Conservation (phyloP, 2,888 invertebrate species). For the Falcaria lacertinaria region DNA sequence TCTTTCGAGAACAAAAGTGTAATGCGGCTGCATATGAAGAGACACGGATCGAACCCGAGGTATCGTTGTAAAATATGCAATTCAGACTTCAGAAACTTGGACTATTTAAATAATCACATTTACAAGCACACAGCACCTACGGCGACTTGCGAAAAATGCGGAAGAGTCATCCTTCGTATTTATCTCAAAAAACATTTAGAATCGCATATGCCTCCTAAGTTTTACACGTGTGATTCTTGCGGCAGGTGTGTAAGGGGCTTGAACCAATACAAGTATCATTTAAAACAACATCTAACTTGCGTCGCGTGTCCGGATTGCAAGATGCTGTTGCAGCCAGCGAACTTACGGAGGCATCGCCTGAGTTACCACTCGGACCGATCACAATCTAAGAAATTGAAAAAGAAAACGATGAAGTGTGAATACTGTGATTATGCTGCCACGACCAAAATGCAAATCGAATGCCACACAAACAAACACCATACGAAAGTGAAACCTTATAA, state of each 20-base stretch:
- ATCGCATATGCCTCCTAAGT: not conserved
- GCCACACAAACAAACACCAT: constrained; percentile 22
- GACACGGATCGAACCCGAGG: constrained; percentile 8
- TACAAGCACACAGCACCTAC: constrained; percentile 16
- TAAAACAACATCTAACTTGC: not conserved
- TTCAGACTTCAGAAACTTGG: constrained; percentile 12
- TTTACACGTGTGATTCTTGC: not conserved
- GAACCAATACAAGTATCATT: not conserved
- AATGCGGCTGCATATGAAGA: not conserved
- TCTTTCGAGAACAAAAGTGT: constrained; percentile 2
- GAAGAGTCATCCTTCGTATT: not conserved
- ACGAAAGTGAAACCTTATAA: constrained; percentile 19
- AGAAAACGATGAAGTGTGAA: constrained; percentile 10
- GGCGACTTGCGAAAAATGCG: constrained; percentile 13
- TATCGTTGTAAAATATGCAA: constrained; percentile 16
- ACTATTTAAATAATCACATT: constrained; percentile 15
- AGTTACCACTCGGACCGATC: constrained; percentile 2
- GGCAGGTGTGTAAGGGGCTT: not conserved
- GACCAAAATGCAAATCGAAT: constrained; percentile 14
- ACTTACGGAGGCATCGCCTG: not conserved
- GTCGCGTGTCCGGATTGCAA: not conserved
- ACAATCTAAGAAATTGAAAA: constrained; percentile 4
- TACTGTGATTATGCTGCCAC: constrained; percentile 12
- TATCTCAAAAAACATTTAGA: not conserved
- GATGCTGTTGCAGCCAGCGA: not conserved